Conservation (phyloP, 23 tunicate species). For the Styela clava region DNA sequence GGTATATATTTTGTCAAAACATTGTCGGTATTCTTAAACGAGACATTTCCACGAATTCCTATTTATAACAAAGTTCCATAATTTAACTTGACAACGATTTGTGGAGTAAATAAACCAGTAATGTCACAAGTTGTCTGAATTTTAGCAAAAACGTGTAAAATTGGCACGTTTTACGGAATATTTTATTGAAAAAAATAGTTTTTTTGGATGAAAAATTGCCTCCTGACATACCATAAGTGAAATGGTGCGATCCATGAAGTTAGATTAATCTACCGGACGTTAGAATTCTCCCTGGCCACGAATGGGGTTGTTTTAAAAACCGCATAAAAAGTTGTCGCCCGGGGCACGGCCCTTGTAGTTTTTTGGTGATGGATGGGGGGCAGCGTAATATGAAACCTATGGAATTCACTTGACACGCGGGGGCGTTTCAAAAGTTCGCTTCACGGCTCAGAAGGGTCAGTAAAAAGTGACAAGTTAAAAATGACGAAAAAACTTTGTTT, state of each 20-base stretch:
- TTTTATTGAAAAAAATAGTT: neutral
- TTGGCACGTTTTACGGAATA: neutral
- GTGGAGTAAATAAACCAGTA: neutral
- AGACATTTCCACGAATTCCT: too few relatives aligned
- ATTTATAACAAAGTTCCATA: too few relatives aligned
- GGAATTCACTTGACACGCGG: neutral
- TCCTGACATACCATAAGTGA: neutral
- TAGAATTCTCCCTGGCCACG: too few relatives aligned
- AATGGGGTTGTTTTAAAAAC: too few relatives aligned
- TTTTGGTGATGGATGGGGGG: slow-evolving; percentile 4
- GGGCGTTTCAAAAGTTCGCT: neutral
- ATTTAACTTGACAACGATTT: neutral
- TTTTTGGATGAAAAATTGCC: neutral
- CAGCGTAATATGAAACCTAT: neutral
- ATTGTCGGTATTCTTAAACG: too few relatives aligned
- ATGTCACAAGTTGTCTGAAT: neutral
- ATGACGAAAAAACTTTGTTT: too few relatives aligned
- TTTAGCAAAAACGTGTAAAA: neutral
- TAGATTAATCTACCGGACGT: neutral
- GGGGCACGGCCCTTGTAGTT: neutral
- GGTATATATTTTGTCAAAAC: too few relatives aligned
- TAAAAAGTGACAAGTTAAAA: too few relatives aligned
- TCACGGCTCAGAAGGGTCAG: too few relatives aligned
- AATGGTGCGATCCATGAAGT: neutral
- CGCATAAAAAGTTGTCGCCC: too few relatives aligned